phyloP scores from a whole-genome alignment of 1,140 invertebrate genomes.

The Eriocheir sinensis region DNA sequence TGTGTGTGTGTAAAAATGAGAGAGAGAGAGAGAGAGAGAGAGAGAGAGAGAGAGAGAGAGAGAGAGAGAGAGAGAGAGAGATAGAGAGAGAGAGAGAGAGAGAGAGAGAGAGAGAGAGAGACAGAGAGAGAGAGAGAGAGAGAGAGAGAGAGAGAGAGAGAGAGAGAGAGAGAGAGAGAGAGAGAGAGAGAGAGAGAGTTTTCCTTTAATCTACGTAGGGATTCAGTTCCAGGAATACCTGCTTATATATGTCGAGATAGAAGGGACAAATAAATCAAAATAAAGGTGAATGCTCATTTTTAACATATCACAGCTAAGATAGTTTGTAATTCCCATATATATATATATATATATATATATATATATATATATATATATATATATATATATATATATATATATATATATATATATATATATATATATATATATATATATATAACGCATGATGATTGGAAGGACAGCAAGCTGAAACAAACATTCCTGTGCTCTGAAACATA shows the following conservation, averaged over 20 bases:
- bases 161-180: background rate
- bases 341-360: too few relatives aligned
- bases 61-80: background rate
- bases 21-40: background rate
- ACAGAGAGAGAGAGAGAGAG: background rate
- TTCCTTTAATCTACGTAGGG: too few relatives aligned
- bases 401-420: constrained; percentile 28
- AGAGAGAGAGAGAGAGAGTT: constrained; percentile 8
- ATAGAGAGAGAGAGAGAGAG: background rate
- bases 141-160: background rate
- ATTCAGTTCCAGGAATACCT: too few relatives aligned
- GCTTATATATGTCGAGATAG: too few relatives aligned
- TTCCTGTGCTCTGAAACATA: background rate
- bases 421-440: background rate
- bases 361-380: too few relatives aligned
- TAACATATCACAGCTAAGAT: too few relatives aligned
- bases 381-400: too few relatives aligned
- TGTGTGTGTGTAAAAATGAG: too few relatives aligned
- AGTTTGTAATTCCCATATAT: too few relatives aligned
- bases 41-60: background rate
- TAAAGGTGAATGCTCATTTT: too few relatives aligned
- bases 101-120: background rate
- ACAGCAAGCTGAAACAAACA: background rate
- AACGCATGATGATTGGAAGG: background rate
- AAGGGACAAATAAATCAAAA: too few relatives aligned